Evolutionary conservation across 2,797 vertebrate genomes (phyloP).

Genomic region (Aplochiton taeniatus): DNA sequence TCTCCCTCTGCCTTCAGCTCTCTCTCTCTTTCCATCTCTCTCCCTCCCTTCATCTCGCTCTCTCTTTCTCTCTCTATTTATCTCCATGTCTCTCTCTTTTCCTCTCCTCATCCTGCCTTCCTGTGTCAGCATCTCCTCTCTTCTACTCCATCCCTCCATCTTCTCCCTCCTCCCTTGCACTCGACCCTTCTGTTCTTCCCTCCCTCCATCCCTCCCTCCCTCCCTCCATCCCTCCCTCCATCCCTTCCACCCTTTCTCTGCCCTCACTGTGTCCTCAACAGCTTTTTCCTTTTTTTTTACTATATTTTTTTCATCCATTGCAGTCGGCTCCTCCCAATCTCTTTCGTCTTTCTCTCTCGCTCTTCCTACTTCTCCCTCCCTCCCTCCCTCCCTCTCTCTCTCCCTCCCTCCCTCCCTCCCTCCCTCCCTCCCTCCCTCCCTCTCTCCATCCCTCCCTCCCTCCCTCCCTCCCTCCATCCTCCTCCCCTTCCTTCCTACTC

Average conservation of each 20-base stretch:
- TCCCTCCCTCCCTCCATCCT: slow-evolving; percentile 9
- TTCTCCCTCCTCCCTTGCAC: neutral
- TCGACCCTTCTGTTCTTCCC: neutral
- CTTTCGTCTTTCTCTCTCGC: slow-evolving; percentile 10
- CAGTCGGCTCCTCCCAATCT: slow-evolving; percentile 17
- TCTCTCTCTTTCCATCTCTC: slow-evolving; percentile 1
- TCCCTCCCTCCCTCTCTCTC: slow-evolving; percentile 14
- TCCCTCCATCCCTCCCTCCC: slow-evolving; percentile 9
- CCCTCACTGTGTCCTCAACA: slow-evolving; percentile 24
- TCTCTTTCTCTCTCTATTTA: slow-evolving; percentile 5
- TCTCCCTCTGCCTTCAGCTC: slow-evolving; percentile 39
- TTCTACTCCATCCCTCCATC: slow-evolving; percentile 2
- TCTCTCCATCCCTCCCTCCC: too few relatives aligned
- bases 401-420: neutral
- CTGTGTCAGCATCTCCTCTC: neutral
- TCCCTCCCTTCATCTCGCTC: slow-evolving; percentile 10
- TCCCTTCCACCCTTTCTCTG: slow-evolving; percentile 14
- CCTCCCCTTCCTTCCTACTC: neutral
- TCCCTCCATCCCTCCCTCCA: slow-evolving; percentile 15
- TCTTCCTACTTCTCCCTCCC: slow-evolving; percentile 10
- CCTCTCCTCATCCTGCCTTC: neutral
- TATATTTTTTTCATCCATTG: neutral
- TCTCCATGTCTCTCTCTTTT: neutral
- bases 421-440: neutral
- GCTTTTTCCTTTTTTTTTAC: slow-evolving; percentile 12